Conservation (phyloP, 92 coral and sea anemone genomes). For the Heteractis magnifica region DNA sequence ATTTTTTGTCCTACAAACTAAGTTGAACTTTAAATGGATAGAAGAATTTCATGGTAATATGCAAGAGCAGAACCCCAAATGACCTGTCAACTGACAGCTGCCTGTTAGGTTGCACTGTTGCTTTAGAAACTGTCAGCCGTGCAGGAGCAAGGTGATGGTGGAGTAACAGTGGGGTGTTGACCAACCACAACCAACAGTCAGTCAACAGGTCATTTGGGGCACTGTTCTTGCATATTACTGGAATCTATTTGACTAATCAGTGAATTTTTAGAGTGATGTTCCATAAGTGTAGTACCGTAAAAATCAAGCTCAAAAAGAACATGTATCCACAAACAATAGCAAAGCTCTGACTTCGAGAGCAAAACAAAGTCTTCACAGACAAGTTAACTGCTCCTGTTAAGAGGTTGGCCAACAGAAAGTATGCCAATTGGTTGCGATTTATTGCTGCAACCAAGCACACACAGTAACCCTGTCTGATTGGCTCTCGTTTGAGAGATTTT, state of each 20-base stretch:
- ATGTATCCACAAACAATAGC: constrained; percentile 60
- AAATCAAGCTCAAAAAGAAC: constrained; percentile 44
- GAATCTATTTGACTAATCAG: background rate
- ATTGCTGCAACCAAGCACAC: constrained; percentile 77
- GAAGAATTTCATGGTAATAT: no score
- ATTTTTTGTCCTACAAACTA: no score
- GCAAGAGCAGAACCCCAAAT: background rate
- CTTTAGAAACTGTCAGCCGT: no score
- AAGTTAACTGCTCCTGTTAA: constrained; percentile 84
- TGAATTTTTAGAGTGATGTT: constrained; percentile 45
- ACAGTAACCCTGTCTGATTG: constrained; percentile 39
- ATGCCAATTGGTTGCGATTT: constrained; percentile 77
- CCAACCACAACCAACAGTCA: no score
- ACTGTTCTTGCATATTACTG: no score
- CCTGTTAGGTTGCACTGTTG: no score
- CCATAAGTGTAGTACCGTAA: constrained; percentile 43
- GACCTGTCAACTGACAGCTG: background rate
- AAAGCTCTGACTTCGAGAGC: constrained; percentile 61
- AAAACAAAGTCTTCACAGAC: constrained; percentile 68
- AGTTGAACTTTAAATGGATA: no score
- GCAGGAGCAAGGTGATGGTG: no score
- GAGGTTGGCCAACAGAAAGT: constrained; percentile 80
- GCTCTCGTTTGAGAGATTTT: constrained; percentile 26
- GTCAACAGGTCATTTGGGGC: no score
- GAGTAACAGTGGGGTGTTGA: no score